Evolutionary conservation across 1,140 invertebrate genomes (phyloP), one percentile per base, ranked within the genome.

Genomic region (Nasonia vitripennis): DNA sequence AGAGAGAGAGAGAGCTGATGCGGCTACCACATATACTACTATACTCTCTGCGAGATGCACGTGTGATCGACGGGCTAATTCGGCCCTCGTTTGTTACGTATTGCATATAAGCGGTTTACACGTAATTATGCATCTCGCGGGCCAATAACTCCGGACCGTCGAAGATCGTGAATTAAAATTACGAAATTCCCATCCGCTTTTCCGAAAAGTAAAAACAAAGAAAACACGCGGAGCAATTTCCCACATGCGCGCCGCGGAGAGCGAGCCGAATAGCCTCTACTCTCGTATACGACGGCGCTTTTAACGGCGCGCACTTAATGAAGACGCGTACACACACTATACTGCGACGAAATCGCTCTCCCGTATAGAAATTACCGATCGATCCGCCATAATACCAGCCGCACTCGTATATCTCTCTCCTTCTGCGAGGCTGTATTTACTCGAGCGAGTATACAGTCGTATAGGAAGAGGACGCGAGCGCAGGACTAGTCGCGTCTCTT

Each of bases 361-460:
- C 9, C 27, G 68, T 71, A 27, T 48, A 70, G 75, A 83, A 83
- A 78, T 77, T 68, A 62, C 62, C 37, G 55, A 83, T 83, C 55
- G 74, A 83, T 83, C 17, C 11, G 23, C 11, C 23, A 34, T 14
- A 34, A 27, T 71, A 71, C 27, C 31, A 20, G 62, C 34, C n/a
- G 34, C 34, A 27, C 51, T 70, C 41, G 41, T 45, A 10, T 45
- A 45, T 45, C 41, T 45, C 41, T 45, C 41, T 7, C 14, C 14
- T 34, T 0, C 3, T 3, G 14, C 68, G 37, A 78, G 41, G 14
- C 20, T 9, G 37, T 78, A 79, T 79, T 78, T 79, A 84, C 41
- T 62, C 10, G 74, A 34, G 23, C 55, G 71, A 68, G 17, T 83
- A 48, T 80, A 70, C 27, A 31, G 73, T 17, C 37, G 5, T 75